Base-by-base conservation (phyloP, 2,113 vertebrate genomes). In the Pycnonotus jocosus region DNA sequence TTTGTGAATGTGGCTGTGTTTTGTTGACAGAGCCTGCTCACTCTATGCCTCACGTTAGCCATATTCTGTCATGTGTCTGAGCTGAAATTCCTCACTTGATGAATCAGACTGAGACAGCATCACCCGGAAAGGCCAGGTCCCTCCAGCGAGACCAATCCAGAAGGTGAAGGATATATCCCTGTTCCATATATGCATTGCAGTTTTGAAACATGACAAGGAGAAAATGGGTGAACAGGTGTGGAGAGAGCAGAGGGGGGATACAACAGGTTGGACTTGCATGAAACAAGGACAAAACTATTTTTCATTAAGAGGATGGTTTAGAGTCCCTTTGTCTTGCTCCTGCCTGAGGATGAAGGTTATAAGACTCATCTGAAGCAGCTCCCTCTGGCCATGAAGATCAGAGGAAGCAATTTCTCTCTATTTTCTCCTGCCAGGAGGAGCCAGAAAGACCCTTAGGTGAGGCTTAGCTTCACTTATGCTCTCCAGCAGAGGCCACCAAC, bases 1-100 rank as follows among this genome's bases (percentile, higher is more conserved):
- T 88, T 80, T 58, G 42, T 86, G 62, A 45, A 81, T 35, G 33
- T 42, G 56, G 27, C 88, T 96, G 73, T 88, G 90, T 96, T 96
- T 94, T 96, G 66, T 92, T 96, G 95, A 93, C 60, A 90, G 79
- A 97, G 51, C 72, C 83, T 95, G 92, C 56, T 96, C 88, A 79
- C 68, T 90, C 80, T 81, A 58, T 94, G 87, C 66, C 51, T 97
- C 30, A 33, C 1, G 1, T 79, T 94, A 90, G 60, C 81, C 79
- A 54, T 93, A 81, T 72, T 95, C 88, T 91, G 90, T 91, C 50
- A 6, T 45, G 33, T 86, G 45, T 76, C 71, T 96, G 69, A 68
- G 58, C 62, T 86, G 61, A 82, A 60, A 77, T 87, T 87, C 54
- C 40, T 88, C 56, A 81, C 54, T 92, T 77, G 90, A 56, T 42